Conservation (phyloP, 2,888 invertebrate species). For the Clepsis dumicolana region DNA sequence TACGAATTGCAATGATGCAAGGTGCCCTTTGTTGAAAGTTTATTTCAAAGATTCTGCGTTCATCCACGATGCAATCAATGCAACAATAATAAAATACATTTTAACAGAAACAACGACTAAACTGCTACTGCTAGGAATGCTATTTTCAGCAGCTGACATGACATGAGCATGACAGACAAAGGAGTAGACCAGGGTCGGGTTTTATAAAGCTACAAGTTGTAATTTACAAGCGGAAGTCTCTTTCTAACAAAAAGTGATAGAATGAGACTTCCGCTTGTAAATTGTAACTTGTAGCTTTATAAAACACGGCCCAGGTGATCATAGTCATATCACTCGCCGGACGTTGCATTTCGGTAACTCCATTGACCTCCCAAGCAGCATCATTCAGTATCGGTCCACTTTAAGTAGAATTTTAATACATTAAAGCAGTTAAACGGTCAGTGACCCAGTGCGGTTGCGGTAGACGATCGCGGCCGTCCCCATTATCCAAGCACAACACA, state of each 20-base stretch:
- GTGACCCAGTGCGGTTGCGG: conserved; percentile 61
- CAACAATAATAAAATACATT: not conserved
- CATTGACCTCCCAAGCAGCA: conserved; percentile 6
- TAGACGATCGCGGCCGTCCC: conserved; percentile 65
- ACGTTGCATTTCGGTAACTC: not conserved
- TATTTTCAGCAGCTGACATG: not conserved
- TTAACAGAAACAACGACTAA: too few species aligned
- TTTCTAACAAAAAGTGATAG: too few species aligned
- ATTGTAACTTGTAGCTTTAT: too few species aligned
- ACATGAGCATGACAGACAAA: too few species aligned
- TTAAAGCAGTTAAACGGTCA: conserved; percentile 65
- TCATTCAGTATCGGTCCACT: conserved; percentile 58
- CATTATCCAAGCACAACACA: conserved; percentile 75
- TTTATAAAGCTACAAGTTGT: too few species aligned
- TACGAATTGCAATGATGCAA: conserved; percentile 59
- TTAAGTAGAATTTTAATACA: conserved; percentile 70
- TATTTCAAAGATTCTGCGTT: conserved; percentile 26
- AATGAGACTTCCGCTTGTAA: too few species aligned
- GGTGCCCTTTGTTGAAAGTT: conserved; percentile 51
- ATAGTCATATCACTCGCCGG: too few species aligned
- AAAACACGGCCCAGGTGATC: too few species aligned
- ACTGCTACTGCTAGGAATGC: not conserved
- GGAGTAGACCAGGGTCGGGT: too few species aligned
- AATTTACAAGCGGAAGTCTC: too few species aligned
- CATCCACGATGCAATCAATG: conserved; percentile 4